Conservation (phyloP, 30 jellyfish, hydroid and myxozoan species). For the Phacellophora camtschatica region DNA sequence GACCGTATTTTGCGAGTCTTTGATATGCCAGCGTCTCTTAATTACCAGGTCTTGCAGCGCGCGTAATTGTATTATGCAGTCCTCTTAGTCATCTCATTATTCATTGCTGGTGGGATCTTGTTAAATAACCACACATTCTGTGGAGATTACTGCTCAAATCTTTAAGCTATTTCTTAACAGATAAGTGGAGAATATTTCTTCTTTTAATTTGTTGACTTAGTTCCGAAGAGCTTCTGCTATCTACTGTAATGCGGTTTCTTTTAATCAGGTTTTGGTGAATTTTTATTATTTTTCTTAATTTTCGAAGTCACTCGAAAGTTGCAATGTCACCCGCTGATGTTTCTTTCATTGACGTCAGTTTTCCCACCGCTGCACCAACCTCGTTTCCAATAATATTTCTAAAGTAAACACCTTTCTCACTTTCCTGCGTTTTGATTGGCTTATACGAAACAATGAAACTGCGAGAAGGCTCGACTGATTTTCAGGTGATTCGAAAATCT, state of each 20-base stretch:
- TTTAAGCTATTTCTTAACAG: constrained; percentile 8
- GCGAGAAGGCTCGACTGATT: too few species aligned
- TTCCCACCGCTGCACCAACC: too few species aligned
- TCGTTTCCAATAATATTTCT: too few species aligned
- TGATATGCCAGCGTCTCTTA: constrained; percentile 31
- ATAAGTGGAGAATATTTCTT: constrained; percentile 4
- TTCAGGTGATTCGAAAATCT: too few species aligned
- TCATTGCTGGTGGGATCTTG: constrained; percentile 19
- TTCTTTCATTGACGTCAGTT: too few species aligned
- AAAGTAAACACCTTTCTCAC: too few species aligned
- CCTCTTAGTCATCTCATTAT: constrained; percentile 18
- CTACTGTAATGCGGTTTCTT: not conserved
- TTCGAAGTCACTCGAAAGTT: too few species aligned
- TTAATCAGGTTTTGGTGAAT: not conserved
- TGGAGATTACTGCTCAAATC: not conserved
- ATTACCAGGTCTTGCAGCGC: constrained; percentile 49
- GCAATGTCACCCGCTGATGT: too few species aligned
- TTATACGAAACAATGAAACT: too few species aligned
- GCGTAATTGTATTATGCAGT: constrained; percentile 17
- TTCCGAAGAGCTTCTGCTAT: not conserved
- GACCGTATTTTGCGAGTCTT: constrained; percentile 54
- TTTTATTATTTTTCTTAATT: too few species aligned
- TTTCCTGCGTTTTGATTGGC: too few species aligned
- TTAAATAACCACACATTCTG: constrained; percentile 59
- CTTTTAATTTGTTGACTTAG: not conserved